Base-by-base conservation (phyloP, 1,140 invertebrate species). In the Campodea augens region DNA sequence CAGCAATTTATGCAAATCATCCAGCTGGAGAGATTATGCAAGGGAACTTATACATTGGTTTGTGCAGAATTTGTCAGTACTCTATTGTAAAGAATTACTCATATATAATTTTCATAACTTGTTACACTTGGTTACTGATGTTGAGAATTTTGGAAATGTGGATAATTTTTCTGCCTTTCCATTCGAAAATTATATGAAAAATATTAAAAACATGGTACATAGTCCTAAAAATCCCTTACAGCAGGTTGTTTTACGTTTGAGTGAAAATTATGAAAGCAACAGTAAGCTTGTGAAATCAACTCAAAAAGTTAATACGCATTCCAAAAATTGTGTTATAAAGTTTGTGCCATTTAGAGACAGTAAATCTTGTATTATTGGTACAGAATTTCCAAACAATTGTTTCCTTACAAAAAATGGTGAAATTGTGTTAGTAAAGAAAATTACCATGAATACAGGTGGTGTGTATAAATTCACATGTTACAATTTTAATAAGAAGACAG, bases 181-280 rank as follows among this genome's bases (percentile, higher is more conserved):
- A 4, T 49, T 45, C 25, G 43, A 49, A 45, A 41, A 45, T n/a
- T 40, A 12, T 5, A 39, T 49, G 38, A 24, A 43, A 25, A 43
- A 22, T 25, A 43, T 43, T 24, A 43, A 43, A 43, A 25, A 13
- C 27, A 43, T 43, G 41, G 20, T 43, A 12, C 41, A 20, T 25
- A 25, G 41, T 15, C 41, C 41, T 25, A 43, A 43, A 25, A 19
- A 5, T 25, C 20, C 23, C 15, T 43, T 43, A 25, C 23, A 43
- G 18, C 41, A 43, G 23, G 41, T 43, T n/a, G 22, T 4, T n/a
- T 13, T 12, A 25, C 3, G 41, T 25, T 13, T 43, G 18, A 25
- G 23, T 4, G 41, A 41, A 41, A 41, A 20, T 3, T 41, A 3
- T 22, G 18, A 19, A 20, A 41, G 4, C n/a, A 5, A 3, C 23